Evolutionary conservation across 1,140 invertebrate genomes (phyloP).

Genomic region (Stegodyphus mimosarum): DNA sequence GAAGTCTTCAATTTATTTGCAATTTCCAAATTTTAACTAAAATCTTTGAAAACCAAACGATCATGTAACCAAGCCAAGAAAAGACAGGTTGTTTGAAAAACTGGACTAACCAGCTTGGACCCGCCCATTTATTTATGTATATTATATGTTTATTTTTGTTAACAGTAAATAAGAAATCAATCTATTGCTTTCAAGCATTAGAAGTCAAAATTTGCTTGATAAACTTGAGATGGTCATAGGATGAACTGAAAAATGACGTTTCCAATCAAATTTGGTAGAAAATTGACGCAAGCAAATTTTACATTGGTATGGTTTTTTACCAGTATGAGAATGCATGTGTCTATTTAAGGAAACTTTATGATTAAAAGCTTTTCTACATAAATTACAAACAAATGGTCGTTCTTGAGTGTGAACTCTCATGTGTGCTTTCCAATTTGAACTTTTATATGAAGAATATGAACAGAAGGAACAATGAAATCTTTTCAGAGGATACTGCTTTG

Average conservation of each 20-base stretch:
- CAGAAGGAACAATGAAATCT: constrained; percentile 1
- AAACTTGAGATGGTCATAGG: too few relatives aligned
- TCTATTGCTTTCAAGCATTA: too few relatives aligned
- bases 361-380: constrained; percentile 2
- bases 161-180: too few relatives aligned
- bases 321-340: neutral
- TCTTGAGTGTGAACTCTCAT: neutral
- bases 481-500: neutral
- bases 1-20: too few relatives aligned
- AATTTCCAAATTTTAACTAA: too few relatives aligned
- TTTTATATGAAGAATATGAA: neutral
- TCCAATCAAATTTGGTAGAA: neutral
- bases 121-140: too few relatives aligned
- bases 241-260: neutral
- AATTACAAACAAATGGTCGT: neutral
- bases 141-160: too few relatives aligned
- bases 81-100: too few relatives aligned
- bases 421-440: neutral
- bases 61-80: too few relatives aligned
- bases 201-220: too few relatives aligned
- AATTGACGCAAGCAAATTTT: neutral
- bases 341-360: neutral
- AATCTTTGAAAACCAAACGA: too few relatives aligned
- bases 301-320: neutral
- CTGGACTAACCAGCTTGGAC: too few relatives aligned